These are phyloP conservation scores for Lacanobia wlatinum DNA, from an alignment of 2,888 invertebrate species.

Conservation along the genomic window DNA sequence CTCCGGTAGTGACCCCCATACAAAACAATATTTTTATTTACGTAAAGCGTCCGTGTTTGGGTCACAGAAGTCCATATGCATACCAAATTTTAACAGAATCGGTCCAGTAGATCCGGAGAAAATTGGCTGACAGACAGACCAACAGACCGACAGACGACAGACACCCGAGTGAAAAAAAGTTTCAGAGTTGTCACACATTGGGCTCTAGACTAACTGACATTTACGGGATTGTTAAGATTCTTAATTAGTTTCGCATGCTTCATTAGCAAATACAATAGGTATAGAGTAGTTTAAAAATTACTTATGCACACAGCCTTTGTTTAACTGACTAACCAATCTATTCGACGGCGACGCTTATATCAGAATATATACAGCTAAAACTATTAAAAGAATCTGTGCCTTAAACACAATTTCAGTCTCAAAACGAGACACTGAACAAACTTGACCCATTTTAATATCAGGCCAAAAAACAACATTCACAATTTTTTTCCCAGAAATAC, in stretches of 20 bases:
- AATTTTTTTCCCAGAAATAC: slow-evolving; percentile 11
- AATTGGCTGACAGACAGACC: too few relatives aligned
- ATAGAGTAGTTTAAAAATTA: neutral
- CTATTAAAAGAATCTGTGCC: neutral
- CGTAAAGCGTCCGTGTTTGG: too few relatives aligned
- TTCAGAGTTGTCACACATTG: too few relatives aligned
- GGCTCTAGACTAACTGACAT: too few relatives aligned
- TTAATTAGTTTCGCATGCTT: neutral
- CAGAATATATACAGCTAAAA: neutral
- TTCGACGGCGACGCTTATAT: neutral
- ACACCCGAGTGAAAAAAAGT: too few relatives aligned
- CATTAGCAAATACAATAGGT: neutral
- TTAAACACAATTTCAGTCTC: neutral
- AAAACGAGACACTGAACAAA: neutral
- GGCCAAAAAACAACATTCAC: slow-evolving; percentile 11
- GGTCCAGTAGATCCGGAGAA: too few relatives aligned
- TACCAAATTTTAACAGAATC: too few relatives aligned
- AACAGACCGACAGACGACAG: too few relatives aligned
- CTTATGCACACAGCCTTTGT: neutral
- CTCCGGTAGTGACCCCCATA: too few relatives aligned
- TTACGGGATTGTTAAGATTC: too few relatives aligned
- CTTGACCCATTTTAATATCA: slow-evolving; percentile 22
- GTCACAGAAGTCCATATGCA: too few relatives aligned
- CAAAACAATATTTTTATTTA: too few relatives aligned
- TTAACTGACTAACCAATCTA: neutral